Evolutionary conservation across 2,888 invertebrate genomes (phyloP).

Genomic region (Cosmorhoe ocellata): DNA sequence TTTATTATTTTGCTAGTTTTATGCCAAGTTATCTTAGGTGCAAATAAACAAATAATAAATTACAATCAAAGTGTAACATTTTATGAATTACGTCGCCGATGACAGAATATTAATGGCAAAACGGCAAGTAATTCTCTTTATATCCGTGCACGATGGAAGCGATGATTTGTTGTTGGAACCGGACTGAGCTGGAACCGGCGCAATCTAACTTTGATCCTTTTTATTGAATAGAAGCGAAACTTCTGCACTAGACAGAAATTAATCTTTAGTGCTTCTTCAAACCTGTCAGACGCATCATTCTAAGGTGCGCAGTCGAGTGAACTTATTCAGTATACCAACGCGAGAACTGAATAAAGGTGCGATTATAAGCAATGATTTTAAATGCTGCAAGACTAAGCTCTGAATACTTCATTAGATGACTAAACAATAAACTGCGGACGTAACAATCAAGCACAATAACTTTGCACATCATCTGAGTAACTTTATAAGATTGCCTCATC

Average conservation of each 20-base stretch:
- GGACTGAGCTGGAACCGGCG: conserved; percentile 45
- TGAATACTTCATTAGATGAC: conserved; percentile 80
- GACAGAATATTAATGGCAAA: conserved; percentile 49
- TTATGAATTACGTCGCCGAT: conserved; percentile 44
- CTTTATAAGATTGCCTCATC: conserved; percentile 24
- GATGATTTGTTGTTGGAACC: conserved; percentile 63
- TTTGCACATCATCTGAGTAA: conserved; percentile 47
- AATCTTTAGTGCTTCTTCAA: neutral
- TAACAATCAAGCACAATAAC: conserved; percentile 56
- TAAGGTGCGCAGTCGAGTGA: neutral
- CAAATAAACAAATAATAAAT: conserved; percentile 45
- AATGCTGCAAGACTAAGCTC: conserved; percentile 37
- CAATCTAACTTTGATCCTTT: conserved; percentile 11
- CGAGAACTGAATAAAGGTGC: neutral
- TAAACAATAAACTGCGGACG: conserved; percentile 60
- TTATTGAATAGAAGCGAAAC: neutral
- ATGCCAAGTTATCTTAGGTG: neutral
- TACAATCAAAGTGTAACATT: conserved; percentile 44
- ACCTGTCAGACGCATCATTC: neutral
- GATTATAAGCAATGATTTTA: neutral
- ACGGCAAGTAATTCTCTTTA: conserved; percentile 44
- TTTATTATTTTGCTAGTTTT: no score
- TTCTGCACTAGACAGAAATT: neutral
- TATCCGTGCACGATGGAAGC: conserved; percentile 53
- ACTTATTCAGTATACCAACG: neutral